A percentile compares a stretch with the other conserved stretches of the same genome.
Evolutionary conservation across 2,888 invertebrate species (phyloP).

Genomic region (Epiblema foenella): DNA sequence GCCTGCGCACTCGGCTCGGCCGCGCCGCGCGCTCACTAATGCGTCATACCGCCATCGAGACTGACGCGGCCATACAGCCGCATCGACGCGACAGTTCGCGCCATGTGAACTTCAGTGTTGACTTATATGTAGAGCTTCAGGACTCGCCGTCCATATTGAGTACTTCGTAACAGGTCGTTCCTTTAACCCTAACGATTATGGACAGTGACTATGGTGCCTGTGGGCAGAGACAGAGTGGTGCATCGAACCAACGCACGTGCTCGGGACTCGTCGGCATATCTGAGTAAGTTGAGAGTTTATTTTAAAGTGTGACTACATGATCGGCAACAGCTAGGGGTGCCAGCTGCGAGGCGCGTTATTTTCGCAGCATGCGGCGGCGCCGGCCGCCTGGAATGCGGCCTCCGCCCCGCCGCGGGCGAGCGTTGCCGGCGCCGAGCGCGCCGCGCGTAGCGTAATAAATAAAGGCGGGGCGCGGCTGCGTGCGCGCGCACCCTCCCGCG

Average conservation of each 20-base stretch:
- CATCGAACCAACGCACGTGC: conserved; percentile 76
- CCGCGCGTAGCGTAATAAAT: conserved; percentile 84
- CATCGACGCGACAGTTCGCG: conserved; percentile 63
- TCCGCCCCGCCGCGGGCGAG: conserved; percentile 77
- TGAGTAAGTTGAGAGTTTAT: conserved; percentile 79
- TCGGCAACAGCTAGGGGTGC: conserved; percentile 53
- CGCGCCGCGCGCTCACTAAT: conserved; percentile 84
- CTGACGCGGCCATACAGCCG: conserved; percentile 67
- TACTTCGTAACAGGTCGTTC: conserved; percentile 39
- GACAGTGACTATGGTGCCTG: conserved; percentile 74
- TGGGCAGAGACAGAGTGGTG: conserved; percentile 62
- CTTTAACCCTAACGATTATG: conserved; percentile 54
- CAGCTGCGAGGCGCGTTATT: conserved; percentile 71
- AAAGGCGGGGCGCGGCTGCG: conserved; percentile 84
- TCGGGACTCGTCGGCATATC: conserved; percentile 61
- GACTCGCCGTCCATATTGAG: conserved; percentile 49
- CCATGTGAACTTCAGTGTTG: conserved; percentile 80
- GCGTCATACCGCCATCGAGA: conserved; percentile 78
- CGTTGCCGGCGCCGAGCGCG: conserved; percentile 62
- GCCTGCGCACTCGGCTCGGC: conserved; percentile 74
- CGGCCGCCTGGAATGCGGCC: conserved; percentile 77
- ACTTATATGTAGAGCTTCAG: conserved; percentile 59
- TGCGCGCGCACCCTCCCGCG: conserved; percentile 82
- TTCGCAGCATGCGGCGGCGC: conserved; percentile 67
- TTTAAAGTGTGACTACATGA: conserved; percentile 75